Evolutionary conservation across 2,888 invertebrate genomes (phyloP), one percentile per base, ranked within the genome.

Genomic region (Agriotes lineatus): DNA sequence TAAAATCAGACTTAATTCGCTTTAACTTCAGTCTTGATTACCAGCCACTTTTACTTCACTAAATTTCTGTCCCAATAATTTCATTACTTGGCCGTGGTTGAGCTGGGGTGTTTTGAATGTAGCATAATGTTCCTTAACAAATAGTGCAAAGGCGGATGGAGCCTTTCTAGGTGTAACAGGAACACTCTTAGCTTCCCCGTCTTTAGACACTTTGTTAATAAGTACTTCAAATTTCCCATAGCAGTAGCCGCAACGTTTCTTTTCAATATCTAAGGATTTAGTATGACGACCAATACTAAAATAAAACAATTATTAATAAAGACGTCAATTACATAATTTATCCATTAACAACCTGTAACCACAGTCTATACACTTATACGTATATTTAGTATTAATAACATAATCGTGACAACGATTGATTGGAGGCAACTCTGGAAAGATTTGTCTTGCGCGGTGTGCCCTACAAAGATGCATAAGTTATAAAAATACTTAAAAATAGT

Each of bases 371-470:
- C 95, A 96, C 84, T 90, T 91, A 81, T 97, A 97, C 0, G 92
- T 91, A 80, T 91, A 97, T 84, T 96, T 97, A 70, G 91, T 95
- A 71, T 91, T 90, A 75, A 97, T 95, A 63, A 90, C 88, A 85
- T 97, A 93, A 76, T 90, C 88, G 82, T 98, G 97, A 75, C 96
- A 96, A 5, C 93, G 87, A 0, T 87, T 88, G 72, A 97, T 93
- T 65, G 90, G 88, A 0, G 95, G 96, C 37, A 97, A 83, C 78
- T 95, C 95, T 0, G 95, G 95, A 78, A 91, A 94, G 1, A 83
- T 85, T 14, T 82, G 81, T 78, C 90, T 88, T 0, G 94, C 92
- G 80, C 88, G 90, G 1, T 85, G 84, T 0, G 93, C 92, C 93
- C 92, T 92, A n/a, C n/a, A n/a, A n/a, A n/a, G n/a, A n/a, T n/a